A percentile compares a stretch with the other conserved stretches of the same genome.
Evolutionary conservation across 2,888 invertebrate species (phyloP).

Genomic region (Campoplex nolae): DNA sequence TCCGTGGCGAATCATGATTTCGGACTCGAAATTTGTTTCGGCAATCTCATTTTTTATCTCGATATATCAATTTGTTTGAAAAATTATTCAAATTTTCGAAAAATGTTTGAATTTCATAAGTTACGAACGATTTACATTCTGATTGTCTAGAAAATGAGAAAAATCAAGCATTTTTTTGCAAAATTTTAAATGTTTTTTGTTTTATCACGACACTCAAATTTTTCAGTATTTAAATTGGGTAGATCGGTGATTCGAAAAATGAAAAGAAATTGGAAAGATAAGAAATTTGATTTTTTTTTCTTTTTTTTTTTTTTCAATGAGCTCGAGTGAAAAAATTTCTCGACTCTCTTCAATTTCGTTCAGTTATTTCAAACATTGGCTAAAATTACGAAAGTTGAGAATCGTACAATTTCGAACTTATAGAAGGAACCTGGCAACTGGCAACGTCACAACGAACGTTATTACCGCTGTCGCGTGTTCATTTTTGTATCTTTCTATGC

Average conservation of each 20-base stretch:
- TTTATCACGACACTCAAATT: too few species aligned
- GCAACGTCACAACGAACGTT: neutral
- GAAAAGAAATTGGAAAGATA: neutral
- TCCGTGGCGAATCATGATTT: too few species aligned
- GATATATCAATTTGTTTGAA: too few species aligned
- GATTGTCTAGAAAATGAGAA: too few species aligned
- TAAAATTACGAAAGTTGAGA: neutral
- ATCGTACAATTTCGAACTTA: neutral
- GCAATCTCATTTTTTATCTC: too few species aligned
- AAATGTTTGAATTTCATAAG: too few species aligned
- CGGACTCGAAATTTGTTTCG: too few species aligned
- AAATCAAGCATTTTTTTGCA: too few species aligned
- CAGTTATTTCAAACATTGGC: neutral
- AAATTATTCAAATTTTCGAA: too few species aligned
- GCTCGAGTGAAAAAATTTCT: neutral
- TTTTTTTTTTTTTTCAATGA: neutral
- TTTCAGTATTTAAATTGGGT: too few species aligned
- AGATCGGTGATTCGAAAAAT: neutral
- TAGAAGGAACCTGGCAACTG: neutral
- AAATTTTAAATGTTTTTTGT: too few species aligned
- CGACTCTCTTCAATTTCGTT: neutral
- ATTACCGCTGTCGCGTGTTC: slow-evolving; percentile 5
- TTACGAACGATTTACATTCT: too few species aligned
- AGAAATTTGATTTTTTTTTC: neutral
- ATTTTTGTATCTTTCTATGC: slow-evolving; percentile 35